Percentiles rank a stretch among this genome's conserved stretches.
These are phyloP conservation scores for Bolinopsis microptera DNA, from an alignment of 37 sponge, comb jelly and placozoan genomes.

Conservation along the genomic window DNA sequence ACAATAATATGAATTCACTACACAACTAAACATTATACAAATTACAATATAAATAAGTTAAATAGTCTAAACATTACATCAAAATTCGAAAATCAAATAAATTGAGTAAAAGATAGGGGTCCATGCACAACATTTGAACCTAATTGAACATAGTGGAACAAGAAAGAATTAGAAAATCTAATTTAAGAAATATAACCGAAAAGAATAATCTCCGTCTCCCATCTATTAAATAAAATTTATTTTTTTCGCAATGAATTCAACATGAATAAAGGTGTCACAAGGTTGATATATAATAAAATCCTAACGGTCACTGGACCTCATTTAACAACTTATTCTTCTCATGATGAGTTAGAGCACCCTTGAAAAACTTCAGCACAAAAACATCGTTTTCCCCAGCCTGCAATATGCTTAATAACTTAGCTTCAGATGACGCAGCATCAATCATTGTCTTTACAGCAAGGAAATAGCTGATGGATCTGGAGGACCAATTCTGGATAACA, in stretches of 20 bases:
- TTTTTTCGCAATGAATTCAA: background rate
- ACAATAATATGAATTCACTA: conserved; percentile 3
- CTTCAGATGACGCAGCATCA: background rate
- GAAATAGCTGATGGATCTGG: background rate
- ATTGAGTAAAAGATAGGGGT: background rate
- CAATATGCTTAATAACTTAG: conserved; percentile 25
- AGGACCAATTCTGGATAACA: conserved; percentile 18
- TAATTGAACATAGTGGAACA: background rate
- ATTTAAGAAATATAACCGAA: background rate
- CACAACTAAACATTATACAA: conserved; percentile 21
- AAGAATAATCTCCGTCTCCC: background rate
- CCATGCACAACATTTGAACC: background rate
- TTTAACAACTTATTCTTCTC: conserved; percentile 37
- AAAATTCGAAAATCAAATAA: background rate
- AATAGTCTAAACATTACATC: conserved; percentile 22
- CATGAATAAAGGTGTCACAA: no score
- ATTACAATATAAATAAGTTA: conserved; percentile 51
- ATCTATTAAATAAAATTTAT: background rate
- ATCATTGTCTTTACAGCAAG: conserved; percentile 11
- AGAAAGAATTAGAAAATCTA: background rate
- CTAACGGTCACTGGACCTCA: conserved; percentile 28
- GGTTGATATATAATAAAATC: background rate
- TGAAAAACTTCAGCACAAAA: conserved; percentile 40
- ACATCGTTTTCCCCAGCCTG: background rate
- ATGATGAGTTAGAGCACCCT: background rate